These are phyloP conservation scores for Xestobium rufovillosum DNA, from an alignment of 2,888 invertebrate species.

Conservation along the genomic window DNA sequence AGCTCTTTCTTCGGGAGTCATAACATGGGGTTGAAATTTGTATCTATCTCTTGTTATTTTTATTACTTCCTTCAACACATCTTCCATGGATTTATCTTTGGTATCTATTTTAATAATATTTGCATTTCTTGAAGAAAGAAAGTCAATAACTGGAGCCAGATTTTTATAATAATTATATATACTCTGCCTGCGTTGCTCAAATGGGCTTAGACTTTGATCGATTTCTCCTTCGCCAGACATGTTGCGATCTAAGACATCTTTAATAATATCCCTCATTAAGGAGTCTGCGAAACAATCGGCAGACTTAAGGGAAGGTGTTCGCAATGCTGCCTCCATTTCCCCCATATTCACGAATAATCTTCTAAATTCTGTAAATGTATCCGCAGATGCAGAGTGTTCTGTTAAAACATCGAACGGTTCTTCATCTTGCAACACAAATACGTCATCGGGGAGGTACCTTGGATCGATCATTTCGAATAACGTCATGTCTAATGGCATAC, in stretches of 20 bases:
- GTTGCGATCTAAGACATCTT: slow-evolving; percentile 19
- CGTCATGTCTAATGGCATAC: slow-evolving; percentile 47
- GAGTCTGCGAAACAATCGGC: slow-evolving; percentile 19
- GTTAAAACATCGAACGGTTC: no score
- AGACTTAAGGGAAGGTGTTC: slow-evolving; percentile 24
- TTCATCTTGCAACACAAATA: slow-evolving; percentile 49
- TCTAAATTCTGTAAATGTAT: slow-evolving; percentile 32
- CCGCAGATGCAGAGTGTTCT: no score
- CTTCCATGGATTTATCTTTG: slow-evolving; percentile 28
- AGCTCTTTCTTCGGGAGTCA: slow-evolving; percentile 45
- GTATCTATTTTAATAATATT: slow-evolving; percentile 29
- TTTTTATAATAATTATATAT: slow-evolving; percentile 26
- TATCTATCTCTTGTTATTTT: slow-evolving; percentile 33
- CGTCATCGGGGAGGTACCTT: slow-evolving; percentile 49
- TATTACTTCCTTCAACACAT: slow-evolving; percentile 33
- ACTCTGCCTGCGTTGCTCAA: slow-evolving; percentile 19
- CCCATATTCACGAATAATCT: slow-evolving; percentile 32
- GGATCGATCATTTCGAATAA: slow-evolving; percentile 46
- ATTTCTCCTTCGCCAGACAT: slow-evolving; percentile 3
- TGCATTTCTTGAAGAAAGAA: slow-evolving; percentile 26
- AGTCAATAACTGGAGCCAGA: slow-evolving; percentile 25
- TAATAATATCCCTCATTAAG: slow-evolving; percentile 21
- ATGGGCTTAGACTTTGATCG: slow-evolving; percentile 17
- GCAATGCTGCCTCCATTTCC: slow-evolving; percentile 30
- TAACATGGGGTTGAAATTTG: slow-evolving; percentile 42